Evolutionary conservation across 2,797 vertebrate species (phyloP).

Genomic region (Petrocephalus schoutedeni): DNA sequence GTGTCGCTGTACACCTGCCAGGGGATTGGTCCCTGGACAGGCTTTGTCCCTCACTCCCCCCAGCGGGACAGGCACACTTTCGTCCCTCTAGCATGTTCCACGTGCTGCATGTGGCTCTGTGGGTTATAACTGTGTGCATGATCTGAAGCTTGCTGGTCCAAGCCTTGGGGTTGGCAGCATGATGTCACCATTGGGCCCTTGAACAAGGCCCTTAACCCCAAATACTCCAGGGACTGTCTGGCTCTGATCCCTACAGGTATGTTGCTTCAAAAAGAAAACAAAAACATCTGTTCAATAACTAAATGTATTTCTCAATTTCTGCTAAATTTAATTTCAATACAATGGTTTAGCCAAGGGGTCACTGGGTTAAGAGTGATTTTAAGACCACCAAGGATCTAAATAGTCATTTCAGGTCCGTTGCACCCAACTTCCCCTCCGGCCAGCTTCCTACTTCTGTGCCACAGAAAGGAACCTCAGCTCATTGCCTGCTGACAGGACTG

Average conservation of each 20-base stretch:
- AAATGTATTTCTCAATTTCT: background rate
- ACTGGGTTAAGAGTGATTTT: background rate
- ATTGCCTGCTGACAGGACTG: background rate
- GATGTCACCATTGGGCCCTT: background rate
- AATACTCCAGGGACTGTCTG: background rate
- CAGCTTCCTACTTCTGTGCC: background rate
- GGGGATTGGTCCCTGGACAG: background rate
- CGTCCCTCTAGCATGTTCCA: background rate
- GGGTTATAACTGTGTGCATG: background rate
- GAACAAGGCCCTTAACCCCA: background rate
- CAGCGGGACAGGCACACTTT: background rate
- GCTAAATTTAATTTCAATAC: background rate
- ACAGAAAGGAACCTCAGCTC: background rate
- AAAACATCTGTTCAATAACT: background rate
- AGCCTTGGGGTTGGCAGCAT: background rate
- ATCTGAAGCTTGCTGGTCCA: background rate
- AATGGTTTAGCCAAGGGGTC: background rate
- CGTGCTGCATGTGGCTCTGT: background rate
- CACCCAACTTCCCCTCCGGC: background rate
- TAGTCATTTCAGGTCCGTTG: background rate
- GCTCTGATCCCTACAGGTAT: background rate
- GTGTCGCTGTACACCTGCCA: background rate
- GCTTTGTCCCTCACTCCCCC: background rate
- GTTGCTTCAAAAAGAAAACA: background rate
- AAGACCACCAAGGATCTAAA: background rate